Percentiles rank a stretch among this genome's conserved stretches.
Conservation (phyloP, 2,888 invertebrate species). For the Macrosoma leucophasiata region DNA sequence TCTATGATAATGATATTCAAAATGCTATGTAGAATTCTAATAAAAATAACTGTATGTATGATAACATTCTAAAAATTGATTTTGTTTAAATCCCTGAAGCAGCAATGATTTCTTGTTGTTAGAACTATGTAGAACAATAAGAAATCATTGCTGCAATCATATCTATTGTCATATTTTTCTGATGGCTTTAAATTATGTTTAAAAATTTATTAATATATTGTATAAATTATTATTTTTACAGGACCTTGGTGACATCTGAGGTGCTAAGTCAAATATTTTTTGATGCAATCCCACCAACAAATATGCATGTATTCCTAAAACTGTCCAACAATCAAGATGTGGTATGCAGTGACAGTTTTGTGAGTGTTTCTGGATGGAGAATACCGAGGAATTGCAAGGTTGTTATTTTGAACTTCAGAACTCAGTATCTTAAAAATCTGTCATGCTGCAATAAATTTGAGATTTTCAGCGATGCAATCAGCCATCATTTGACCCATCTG, state of each 20-base stretch:
- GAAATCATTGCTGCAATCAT: no score
- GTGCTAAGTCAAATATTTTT: slow-evolving; percentile 56
- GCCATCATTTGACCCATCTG: slow-evolving; percentile 32
- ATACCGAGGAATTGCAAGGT: slow-evolving; percentile 54
- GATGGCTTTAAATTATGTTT: no score
- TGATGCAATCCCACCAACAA: slow-evolving; percentile 57
- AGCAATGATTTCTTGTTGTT: no score
- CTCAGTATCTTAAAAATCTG: slow-evolving; percentile 35
- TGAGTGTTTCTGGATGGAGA: slow-evolving; percentile 46
- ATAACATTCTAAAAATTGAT: no score
- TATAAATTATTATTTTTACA: slow-evolving; percentile 36
- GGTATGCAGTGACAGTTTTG: slow-evolving; percentile 50
- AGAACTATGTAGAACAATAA: no score
- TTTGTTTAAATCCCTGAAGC: no score
- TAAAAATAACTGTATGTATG: no score
- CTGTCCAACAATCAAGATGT: slow-evolving; percentile 31
- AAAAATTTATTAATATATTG: background rate
- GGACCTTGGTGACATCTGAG: slow-evolving; percentile 64
- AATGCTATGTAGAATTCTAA: no score
- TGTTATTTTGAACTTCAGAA: slow-evolving; percentile 52
- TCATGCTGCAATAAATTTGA: slow-evolving; percentile 58
- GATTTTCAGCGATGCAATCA: slow-evolving; percentile 54
- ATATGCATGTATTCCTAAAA: slow-evolving; percentile 64
- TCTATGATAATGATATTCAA: no score
- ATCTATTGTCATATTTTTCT: no score